Percentiles rank a stretch among this genome's conserved stretches.
Conservation (phyloP, 2,113 vertebrate species). For the Lasiurus cinereus region DNA sequence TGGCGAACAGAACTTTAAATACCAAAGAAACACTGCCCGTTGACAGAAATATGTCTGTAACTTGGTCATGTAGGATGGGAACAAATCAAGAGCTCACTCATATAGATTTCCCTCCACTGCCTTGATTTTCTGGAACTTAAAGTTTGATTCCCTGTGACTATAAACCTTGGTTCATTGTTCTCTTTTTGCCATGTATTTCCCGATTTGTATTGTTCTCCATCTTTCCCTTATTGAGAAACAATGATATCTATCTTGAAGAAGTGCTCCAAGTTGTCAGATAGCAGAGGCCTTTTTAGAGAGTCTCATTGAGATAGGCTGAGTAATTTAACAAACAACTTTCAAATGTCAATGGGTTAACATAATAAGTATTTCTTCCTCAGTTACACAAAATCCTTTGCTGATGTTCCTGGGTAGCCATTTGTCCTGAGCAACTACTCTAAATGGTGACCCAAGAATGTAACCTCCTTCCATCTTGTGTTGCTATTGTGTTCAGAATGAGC, state of each 20-base stretch:
- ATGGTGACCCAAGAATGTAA: not conserved
- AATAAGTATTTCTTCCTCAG: constrained; percentile 8
- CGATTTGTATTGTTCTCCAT: not conserved
- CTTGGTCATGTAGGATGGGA: constrained; percentile 16
- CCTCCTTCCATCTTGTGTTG: not conserved
- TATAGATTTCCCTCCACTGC: not conserved
- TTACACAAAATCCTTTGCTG: constrained; percentile 1
- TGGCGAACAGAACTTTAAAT: constrained; percentile 51
- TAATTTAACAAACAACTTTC: constrained; percentile 43
- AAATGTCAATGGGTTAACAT: not conserved
- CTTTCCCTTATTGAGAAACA: not conserved
- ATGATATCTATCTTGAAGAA: constrained; percentile 38
- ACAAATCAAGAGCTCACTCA: constrained; percentile 8
- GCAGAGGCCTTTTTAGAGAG: not conserved
- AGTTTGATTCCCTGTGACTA: not conserved
- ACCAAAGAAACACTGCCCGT: constrained; percentile 31
- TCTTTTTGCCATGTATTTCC: not conserved
- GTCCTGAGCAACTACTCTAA: not conserved
- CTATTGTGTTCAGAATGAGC: not conserved
- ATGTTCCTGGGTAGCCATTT: not conserved
- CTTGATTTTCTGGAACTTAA: constrained; percentile 58
- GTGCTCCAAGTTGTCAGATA: not conserved
- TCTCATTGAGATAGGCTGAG: not conserved
- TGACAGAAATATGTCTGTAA: constrained; percentile 36
- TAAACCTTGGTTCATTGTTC: not conserved